Conservation (phyloP, 2,888 invertebrate species). For the Stenurella melanura region DNA sequence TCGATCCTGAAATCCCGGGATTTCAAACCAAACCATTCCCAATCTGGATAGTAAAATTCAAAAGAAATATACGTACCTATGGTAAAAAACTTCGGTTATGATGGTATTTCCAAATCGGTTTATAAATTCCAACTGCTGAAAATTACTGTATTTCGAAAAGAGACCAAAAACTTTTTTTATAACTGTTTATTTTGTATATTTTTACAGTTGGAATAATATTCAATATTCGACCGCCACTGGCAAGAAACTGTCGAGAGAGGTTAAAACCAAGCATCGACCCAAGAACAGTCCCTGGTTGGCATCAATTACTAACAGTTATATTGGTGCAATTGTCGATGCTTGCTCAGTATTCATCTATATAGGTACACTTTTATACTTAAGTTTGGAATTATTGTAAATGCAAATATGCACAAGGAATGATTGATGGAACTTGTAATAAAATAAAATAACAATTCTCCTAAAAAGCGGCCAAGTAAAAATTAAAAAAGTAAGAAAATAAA, state of each 20-base stretch:
- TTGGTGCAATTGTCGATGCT: background rate
- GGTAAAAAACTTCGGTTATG: background rate
- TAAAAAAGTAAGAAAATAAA: constrained; percentile 31
- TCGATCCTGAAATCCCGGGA: no score
- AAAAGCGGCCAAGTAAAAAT: background rate
- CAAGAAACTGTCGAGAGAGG: background rate
- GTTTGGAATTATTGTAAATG: background rate
- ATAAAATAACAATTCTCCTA: background rate
- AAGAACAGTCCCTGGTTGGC: background rate
- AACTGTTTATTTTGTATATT: constrained; percentile 2
- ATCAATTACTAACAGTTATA: background rate
- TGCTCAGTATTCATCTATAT: background rate
- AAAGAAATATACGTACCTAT: background rate
- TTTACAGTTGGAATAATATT: constrained; percentile 20
- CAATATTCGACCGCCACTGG: constrained; percentile 11
- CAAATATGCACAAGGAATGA: background rate
- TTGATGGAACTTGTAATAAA: background rate
- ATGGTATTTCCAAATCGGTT: background rate
- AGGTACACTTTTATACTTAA: background rate
- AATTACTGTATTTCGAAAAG: background rate
- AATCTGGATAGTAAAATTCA: background rate
- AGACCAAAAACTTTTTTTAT: constrained; percentile 1
- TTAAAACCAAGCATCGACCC: constrained; percentile 11
- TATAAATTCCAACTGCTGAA: constrained; percentile 3
- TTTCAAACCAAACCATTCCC: no score